Evolutionary conservation across 2,797 vertebrate genomes (phyloP).

Genomic region (Tarsius wallacei): DNA sequence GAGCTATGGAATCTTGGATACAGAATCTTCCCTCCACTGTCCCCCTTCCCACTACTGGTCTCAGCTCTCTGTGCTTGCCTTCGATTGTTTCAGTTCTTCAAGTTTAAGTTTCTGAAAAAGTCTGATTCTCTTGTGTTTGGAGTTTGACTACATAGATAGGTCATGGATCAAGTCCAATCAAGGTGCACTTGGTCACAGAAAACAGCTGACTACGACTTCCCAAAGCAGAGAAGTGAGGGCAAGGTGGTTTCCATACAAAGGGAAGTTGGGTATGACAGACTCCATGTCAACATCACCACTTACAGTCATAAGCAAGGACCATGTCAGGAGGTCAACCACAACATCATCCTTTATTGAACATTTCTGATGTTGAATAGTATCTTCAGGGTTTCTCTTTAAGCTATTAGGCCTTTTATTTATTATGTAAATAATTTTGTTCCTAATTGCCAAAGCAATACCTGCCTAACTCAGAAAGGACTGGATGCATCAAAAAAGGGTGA

Average conservation of each 20-base stretch:
- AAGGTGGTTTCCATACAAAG: background rate
- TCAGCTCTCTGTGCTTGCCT: background rate
- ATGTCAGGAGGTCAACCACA: background rate
- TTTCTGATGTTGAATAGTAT: constrained; percentile 66
- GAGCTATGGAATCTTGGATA: fast-evolving
- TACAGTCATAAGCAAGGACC: background rate
- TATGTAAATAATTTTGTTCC: constrained; percentile 52
- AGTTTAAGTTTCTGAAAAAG: background rate
- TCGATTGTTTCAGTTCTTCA: background rate
- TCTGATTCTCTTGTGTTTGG: background rate
- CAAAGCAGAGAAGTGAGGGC: background rate
- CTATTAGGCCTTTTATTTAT: constrained; percentile 11
- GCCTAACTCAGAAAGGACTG: constrained; percentile 1
- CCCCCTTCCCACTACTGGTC: background rate
- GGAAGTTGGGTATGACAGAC: background rate
- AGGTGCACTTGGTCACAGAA: background rate
- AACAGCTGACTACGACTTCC: background rate
- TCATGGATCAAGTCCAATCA: background rate
- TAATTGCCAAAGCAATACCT: constrained; percentile 24
- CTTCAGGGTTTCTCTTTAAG: constrained; percentile 18
- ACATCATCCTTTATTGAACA: background rate
- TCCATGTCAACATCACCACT: background rate
- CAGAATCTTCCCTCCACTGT: background rate
- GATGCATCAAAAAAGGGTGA: background rate
- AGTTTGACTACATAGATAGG: background rate